Evolutionary conservation across 1,140 invertebrate species (phyloP), one percentile per base, ranked within the genome.

Genomic region (Pseudachorutes palmiensis): DNA sequence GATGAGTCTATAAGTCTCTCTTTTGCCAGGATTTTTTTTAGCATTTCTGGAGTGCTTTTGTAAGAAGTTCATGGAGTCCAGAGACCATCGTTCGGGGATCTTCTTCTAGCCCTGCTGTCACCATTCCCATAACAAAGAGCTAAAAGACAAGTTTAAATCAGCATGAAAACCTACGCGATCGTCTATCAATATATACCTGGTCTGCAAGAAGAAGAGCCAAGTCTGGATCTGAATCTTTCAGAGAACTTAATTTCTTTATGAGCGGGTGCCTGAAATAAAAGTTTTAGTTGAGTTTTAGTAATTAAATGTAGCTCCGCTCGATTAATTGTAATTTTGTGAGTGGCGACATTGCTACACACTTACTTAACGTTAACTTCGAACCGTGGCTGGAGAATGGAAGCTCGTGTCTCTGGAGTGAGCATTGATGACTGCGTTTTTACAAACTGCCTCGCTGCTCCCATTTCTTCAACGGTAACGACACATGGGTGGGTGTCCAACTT

Each of bases 381-480:
- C 69, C 91, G 88, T 0, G 94, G 94, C 76, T 95, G 90, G 31
- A 98, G 80, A 22, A 97, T 77, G 1, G 89, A 86, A 75, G 88
- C 94, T 74, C 91, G 83, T 75, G 91, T 88, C 72, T 94, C 91
- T 73, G 94, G 90, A 0, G 86, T 85, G 31, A 95, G 80, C 73
- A 88, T 86, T 75, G 91, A 87, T 61, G 90, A 86, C 74, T 94
- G 91, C 2, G 92, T 94, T 58, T 89, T 84, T 64, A 98, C 87
- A 75, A 98, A 97, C 78, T 98, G 94, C 67, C 95, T 81, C 0
- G 94, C 94, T 12, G 92, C 90, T 0, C 90, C 93, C 93, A 98
- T 97, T 79, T 98, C 94, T 74, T 92, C 67, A 3, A 97, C 90
- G 1, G 92, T 95, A 0, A 98, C 84, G 1, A 96, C 88, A 78